Evolutionary conservation across 2,113 vertebrate species (phyloP), one percentile per base, ranked within the genome.

Genomic region (Eudorcas thomsonii): DNA sequence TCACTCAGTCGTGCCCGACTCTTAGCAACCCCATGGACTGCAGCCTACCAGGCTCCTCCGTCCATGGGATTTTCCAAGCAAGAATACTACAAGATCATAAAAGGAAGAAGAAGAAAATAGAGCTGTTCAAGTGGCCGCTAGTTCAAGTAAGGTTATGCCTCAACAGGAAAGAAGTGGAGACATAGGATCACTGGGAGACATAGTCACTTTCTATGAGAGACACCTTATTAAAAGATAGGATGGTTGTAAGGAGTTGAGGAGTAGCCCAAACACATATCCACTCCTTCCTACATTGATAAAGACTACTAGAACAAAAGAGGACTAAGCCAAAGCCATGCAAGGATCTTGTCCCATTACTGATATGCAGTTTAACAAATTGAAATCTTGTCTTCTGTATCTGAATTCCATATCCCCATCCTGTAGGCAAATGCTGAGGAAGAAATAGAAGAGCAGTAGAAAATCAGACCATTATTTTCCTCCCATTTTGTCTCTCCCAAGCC

Each of bases 321-420:
- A 89, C 19, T 14, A 88, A 39, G 0, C 16, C 45, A 59, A 30
- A 78, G 30, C 21, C 59, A 28, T 36, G 14, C 1, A 45, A 23
- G 6, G 1, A 62, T 45, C 17, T 36, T 12, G 11, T 12, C 23
- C 28, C 8, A 21, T 2, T 10, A 28, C 2, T 25, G 3, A 0
- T n/a, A 4, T 55, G 3, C 23, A 26, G 7, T 36, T 67, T 88
- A 3, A 28, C 36, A 13, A 54, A 45, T 2, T 74, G 26, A 33
- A 86, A 5, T 7, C 5, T 64, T 81, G 1, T 52, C 4, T 64
- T 11, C 10, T 21, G 10, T 60, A 13, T 33, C 28, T 81, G 10
- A 50, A 16, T 78, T 92, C n/a, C 26, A 19, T 39, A n/a, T 23
- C 1, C 14, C 1, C 17, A 64, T 19, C 14, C 33, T 45, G 0